A percentile compares a stretch with the other conserved stretches of the same genome.
Evolutionary conservation across 2,888 invertebrate species (phyloP).

Genomic region (Stenolophus ochropezus): DNA sequence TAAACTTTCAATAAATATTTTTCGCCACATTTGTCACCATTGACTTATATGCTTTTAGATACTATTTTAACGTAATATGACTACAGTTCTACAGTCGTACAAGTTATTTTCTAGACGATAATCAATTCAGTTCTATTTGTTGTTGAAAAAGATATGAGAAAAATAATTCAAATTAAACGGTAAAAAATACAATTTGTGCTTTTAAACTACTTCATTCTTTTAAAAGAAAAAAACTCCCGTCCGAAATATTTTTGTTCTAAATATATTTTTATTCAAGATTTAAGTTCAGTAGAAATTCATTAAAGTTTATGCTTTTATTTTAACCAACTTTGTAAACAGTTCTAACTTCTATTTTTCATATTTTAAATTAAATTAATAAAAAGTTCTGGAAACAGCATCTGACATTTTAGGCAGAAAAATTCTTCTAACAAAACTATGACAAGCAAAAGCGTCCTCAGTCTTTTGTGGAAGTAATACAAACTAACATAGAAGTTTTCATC

Average conservation of each 20-base stretch:
- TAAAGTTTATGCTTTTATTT: background rate
- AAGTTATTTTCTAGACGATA: too few relatives aligned
- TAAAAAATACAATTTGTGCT: background rate
- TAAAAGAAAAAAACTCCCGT: background rate
- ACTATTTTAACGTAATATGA: too few relatives aligned
- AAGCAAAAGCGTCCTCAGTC: background rate
- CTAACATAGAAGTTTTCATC: slow-evolving; percentile 13
- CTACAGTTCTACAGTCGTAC: too few relatives aligned
- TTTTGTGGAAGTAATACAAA: slow-evolving; percentile 15
- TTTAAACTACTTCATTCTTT: background rate
- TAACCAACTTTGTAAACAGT: background rate
- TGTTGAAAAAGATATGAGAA: too few relatives aligned
- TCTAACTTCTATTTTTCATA: background rate
- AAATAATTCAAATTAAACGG: too few relatives aligned
- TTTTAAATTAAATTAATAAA: background rate
- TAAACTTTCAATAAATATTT: too few relatives aligned
- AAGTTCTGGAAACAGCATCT: background rate
- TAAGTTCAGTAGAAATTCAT: background rate
- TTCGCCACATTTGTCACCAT: too few relatives aligned
- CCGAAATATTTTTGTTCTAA: background rate
- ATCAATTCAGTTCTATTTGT: too few relatives aligned
- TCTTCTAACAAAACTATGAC: slow-evolving; percentile 10
- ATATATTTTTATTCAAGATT: background rate
- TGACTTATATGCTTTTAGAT: too few relatives aligned
- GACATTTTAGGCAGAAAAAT: slow-evolving; percentile 4